These are phyloP conservation scores for Ondatra zibethicus DNA, from an alignment of 2,113 vertebrate species.

Conservation along the genomic window DNA sequence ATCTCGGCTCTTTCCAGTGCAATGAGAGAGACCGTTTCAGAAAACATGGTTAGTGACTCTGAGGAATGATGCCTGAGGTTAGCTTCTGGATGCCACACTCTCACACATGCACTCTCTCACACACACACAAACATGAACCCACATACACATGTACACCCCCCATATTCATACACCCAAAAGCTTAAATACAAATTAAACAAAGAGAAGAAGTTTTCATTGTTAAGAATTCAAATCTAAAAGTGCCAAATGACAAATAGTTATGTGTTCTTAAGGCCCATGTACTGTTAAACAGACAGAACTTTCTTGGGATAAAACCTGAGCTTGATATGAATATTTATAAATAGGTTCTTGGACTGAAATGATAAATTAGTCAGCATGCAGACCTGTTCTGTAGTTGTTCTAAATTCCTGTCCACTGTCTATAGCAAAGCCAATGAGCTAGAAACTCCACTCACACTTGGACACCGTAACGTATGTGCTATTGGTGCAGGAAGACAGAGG, in stretches of 20 bases:
- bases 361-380: neutral
- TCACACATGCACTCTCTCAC: neutral
- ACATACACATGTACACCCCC: neutral
- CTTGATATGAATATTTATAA: neutral
- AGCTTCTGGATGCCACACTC: neutral
- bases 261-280: neutral
- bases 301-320: neutral
- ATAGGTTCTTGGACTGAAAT: neutral
- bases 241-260: neutral
- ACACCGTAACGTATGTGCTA: neutral
- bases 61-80: neutral
- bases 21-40: neutral
- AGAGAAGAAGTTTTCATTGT: neutral
- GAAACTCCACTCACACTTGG: neutral
- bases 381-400: neutral
- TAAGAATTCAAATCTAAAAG: neutral
- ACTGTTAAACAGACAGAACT: neutral
- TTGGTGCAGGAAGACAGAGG: neutral
- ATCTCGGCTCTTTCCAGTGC: neutral
- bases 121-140: neutral
- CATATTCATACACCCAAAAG: neutral
- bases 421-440: slow-evolving; percentile 28
- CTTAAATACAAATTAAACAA: neutral
- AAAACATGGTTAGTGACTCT: no score
- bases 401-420: slow-evolving; percentile 20